Evolutionary conservation across 53 echinoderm and acorn worm species (phyloP).

Genomic region (Holothuria scabra): DNA sequence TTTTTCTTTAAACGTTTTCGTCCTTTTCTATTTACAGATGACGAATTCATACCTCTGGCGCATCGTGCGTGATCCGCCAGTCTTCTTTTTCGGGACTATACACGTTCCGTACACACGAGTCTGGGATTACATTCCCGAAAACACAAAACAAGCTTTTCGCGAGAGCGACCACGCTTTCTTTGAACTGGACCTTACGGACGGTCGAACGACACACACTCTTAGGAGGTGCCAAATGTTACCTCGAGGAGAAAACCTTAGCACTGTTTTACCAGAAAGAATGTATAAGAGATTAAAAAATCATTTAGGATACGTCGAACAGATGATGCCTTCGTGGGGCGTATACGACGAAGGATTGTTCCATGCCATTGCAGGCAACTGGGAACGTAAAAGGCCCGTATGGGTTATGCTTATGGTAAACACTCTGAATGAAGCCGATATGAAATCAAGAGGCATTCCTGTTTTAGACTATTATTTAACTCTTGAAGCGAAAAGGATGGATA

Average conservation of each 20-base stretch:
- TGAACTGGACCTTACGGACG: constrained; percentile 94
- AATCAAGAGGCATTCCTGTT: constrained; percentile 91
- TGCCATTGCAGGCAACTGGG: constrained; percentile 97
- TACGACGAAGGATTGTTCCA: constrained; percentile 95
- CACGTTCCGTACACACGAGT: constrained; percentile 97
- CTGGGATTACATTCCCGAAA: constrained; percentile 96
- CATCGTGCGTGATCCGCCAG: constrained; percentile 85
- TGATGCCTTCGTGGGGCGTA: constrained; percentile 97
- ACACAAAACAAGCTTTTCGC: constrained; percentile 90
- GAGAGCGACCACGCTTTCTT: constrained; percentile 96
- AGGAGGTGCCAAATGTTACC: constrained; percentile 93
- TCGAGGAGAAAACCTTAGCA: constrained; percentile 86
- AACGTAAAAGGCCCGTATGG: constrained; percentile 93
- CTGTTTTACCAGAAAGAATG: constrained; percentile 82
- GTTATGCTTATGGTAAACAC: constrained; percentile 98
- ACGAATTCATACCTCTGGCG: constrained; percentile 91
- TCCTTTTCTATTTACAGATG: constrained; percentile 55
- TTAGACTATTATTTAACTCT: constrained; percentile 92
- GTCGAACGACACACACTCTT: constrained; percentile 75
- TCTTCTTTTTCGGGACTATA: constrained; percentile 96
- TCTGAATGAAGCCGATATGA: constrained; percentile 89
- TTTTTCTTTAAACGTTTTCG: background rate
- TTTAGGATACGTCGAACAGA: constrained; percentile 83
- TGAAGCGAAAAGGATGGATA: constrained; percentile 85
- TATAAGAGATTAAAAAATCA: constrained; percentile 84